phyloP scores from a whole-genome alignment of 2,113 vertebrate species.

The Chionomys nivalis region DNA sequence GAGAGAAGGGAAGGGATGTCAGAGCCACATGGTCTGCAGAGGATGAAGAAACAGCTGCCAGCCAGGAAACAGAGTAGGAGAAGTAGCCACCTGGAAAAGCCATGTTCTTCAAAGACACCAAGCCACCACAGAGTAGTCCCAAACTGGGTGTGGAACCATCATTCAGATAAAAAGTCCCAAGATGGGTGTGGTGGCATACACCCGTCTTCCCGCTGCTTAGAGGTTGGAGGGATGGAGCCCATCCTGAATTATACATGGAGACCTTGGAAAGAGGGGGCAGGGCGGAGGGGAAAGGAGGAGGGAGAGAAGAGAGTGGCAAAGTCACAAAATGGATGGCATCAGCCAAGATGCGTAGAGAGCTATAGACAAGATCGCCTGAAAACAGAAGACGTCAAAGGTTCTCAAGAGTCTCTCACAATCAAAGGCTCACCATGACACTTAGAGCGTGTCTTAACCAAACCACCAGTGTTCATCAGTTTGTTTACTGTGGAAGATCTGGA shows the following conservation, averaged over 20 bases:
- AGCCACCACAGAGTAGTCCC: rapidly evolving
- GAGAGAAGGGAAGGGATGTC: neutral
- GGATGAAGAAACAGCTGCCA: neutral
- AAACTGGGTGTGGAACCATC: neutral
- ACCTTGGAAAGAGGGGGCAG: neutral
- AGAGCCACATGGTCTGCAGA: neutral
- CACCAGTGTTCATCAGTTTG: neutral
- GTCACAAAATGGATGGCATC: neutral
- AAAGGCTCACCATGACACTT: neutral
- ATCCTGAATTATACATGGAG: neutral
- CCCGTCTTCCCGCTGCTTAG: too few relatives aligned
- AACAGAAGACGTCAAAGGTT: neutral
- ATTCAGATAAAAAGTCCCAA: neutral
- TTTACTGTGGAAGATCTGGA: neutral
- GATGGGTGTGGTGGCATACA: neutral
- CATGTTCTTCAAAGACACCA: neutral
- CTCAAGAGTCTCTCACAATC: neutral
- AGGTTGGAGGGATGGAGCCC: neutral
- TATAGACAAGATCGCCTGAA: neutral
- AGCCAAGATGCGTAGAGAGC: neutral
- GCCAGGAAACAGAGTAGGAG: neutral
- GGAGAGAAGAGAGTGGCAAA: neutral
- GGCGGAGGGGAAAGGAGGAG: neutral
- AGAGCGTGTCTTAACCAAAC: neutral
- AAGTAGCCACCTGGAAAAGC: neutral